These are phyloP conservation scores for Strigamia crassipes DNA, from an alignment of 2,888 invertebrate genomes.

Conservation along the genomic window DNA sequence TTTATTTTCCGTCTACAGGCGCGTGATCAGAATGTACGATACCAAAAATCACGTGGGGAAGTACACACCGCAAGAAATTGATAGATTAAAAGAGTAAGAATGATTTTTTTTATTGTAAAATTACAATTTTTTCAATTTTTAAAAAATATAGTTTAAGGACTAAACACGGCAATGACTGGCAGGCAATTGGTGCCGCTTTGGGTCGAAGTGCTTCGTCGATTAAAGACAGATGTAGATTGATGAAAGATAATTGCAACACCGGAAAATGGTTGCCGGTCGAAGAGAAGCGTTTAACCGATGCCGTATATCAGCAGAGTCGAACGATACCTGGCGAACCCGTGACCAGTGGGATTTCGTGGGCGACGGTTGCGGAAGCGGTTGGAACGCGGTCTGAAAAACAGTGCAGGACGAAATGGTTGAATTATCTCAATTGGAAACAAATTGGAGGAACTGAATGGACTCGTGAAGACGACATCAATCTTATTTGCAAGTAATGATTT, in stretches of 20 bases:
- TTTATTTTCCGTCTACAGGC: slow-evolving; percentile 61
- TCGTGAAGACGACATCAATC: slow-evolving; percentile 60
- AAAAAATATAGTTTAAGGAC: slow-evolving; percentile 51
- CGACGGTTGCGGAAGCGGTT: slow-evolving; percentile 59
- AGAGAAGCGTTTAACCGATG: slow-evolving; percentile 58
- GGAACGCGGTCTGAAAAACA: slow-evolving; percentile 62
- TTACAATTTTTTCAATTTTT: background rate
- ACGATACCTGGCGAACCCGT: slow-evolving; percentile 59
- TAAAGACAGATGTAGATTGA: slow-evolving; percentile 61
- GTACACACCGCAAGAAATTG: slow-evolving; percentile 60
- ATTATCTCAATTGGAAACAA: slow-evolving; percentile 62
- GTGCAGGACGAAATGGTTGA: slow-evolving; percentile 63
- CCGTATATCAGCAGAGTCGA: slow-evolving; percentile 60
- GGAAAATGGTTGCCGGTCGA: slow-evolving; percentile 62
- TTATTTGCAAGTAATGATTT: slow-evolving; percentile 58
- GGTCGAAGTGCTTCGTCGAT: slow-evolving; percentile 63
- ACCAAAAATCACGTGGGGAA: slow-evolving; percentile 62
- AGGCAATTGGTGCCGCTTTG: slow-evolving; percentile 59
- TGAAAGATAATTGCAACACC: slow-evolving; percentile 61
- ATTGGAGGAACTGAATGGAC: slow-evolving; percentile 61
- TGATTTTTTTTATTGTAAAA: background rate
- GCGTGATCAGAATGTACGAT: slow-evolving; percentile 62
- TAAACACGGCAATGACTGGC: slow-evolving; percentile 62
- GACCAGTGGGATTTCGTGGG: slow-evolving; percentile 60
- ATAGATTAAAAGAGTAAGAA: slow-evolving; percentile 58